phyloP scores from a whole-genome alignment of 2,888 invertebrate genomes.

The Entomobrya proxima region DNA sequence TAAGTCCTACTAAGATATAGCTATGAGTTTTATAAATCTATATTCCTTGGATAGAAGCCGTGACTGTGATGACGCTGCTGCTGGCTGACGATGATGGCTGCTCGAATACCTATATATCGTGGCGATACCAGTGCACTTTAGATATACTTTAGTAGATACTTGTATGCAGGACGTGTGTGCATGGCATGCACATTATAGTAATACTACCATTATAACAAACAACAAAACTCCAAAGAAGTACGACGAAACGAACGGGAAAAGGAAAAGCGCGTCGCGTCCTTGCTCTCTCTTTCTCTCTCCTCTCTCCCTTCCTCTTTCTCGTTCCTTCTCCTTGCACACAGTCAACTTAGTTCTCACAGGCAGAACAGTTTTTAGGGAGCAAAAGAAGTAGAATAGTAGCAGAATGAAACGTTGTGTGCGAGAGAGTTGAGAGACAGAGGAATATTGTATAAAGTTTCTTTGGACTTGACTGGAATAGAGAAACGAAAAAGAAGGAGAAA shows the following conservation, averaged over 20 bases:
- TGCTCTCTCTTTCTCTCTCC: slow-evolving; percentile 35
- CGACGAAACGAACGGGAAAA: slow-evolving; percentile 18
- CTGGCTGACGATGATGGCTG: neutral
- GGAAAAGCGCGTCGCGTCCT: slow-evolving; percentile 44
- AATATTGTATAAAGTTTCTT: slow-evolving; percentile 27
- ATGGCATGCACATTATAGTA: slow-evolving; percentile 31
- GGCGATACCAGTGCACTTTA: neutral
- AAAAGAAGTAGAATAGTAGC: slow-evolving; percentile 26
- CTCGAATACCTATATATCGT: neutral
- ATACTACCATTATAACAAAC: slow-evolving; percentile 28
- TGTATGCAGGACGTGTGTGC: slow-evolving; percentile 42
- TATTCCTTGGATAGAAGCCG: neutral
- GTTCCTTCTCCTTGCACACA: neutral
- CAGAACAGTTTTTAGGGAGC: neutral
- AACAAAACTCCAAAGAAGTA: slow-evolving; percentile 4
- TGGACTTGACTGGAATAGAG: neutral
- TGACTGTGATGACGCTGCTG: neutral
- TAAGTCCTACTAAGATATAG: neutral
- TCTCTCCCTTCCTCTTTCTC: slow-evolving; percentile 2
- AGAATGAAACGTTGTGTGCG: slow-evolving; percentile 24
- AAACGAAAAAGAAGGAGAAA: slow-evolving; percentile 11
- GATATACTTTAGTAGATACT: slow-evolving; percentile 23
- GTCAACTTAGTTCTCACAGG: neutral
- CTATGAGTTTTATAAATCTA: neutral
- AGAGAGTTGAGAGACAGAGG: slow-evolving; percentile 8